phyloP scores from a whole-genome alignment of 2,113 vertebrate genomes.

The Taxidea taxus region DNA sequence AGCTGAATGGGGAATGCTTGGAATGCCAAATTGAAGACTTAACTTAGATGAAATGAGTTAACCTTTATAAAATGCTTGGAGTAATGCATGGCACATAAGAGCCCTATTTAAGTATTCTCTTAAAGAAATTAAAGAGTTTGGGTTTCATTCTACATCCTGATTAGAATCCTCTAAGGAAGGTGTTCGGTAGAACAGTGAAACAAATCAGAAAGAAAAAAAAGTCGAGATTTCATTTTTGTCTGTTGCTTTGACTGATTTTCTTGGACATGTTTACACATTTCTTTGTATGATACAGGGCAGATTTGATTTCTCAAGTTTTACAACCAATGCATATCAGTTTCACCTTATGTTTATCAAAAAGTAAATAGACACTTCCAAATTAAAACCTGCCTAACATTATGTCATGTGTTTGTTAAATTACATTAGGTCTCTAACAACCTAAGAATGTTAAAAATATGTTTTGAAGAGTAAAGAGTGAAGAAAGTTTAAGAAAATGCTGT shows the following conservation, averaged over 20 bases:
- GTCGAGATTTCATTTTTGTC: neutral
- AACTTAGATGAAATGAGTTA: neutral
- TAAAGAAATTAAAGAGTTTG: neutral
- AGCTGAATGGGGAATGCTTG: neutral
- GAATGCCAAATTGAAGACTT: neutral
- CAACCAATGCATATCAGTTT: neutral
- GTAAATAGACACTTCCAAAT: neutral
- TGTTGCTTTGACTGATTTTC: neutral
- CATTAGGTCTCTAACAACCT: neutral
- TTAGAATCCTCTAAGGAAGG: neutral
- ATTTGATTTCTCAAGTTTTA: neutral
- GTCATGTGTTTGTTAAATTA: neutral
- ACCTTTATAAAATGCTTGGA: neutral
- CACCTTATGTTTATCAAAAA: neutral
- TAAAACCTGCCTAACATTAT: neutral
- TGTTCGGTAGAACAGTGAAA: neutral
- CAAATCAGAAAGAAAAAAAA: neutral
- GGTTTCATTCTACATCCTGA: neutral
- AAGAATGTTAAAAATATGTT: neutral
- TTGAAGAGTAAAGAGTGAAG: neutral
- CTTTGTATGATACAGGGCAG: neutral
- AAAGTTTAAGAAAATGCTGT: neutral
- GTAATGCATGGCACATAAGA: neutral
- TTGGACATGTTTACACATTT: neutral
- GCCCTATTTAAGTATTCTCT: neutral